phyloP scores from a whole-genome alignment of 2,888 invertebrate genomes.

The Torymus aiolomorphi region DNA sequence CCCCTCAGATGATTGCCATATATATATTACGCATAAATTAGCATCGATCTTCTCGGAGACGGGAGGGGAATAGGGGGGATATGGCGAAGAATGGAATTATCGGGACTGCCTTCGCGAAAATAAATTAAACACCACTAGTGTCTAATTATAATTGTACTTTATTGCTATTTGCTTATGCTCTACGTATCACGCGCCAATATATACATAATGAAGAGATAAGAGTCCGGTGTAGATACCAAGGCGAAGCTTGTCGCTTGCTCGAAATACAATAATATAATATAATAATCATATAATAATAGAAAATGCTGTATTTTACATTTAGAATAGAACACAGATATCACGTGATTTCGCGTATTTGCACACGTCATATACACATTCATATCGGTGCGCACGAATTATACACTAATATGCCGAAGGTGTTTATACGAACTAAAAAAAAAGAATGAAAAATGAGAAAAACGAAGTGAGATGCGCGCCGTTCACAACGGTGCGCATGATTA shows the following conservation, averaged over 20 bases:
- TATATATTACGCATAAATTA: constrained; percentile 42
- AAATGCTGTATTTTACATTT: constrained; percentile 71
- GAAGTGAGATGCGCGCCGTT: constrained; percentile 1
- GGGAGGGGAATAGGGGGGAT: background rate
- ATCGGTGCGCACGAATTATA: constrained; percentile 58
- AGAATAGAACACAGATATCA: constrained; percentile 66
- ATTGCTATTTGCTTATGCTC: constrained; percentile 51
- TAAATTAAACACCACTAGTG: constrained; percentile 27
- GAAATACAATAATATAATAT: constrained; percentile 8
- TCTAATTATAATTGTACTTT: constrained; percentile 53
- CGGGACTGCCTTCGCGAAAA: constrained; percentile 22
- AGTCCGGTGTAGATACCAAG: constrained; percentile 25
- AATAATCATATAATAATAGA: constrained; percentile 23
- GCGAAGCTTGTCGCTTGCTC: constrained; percentile 24
- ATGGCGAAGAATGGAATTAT: constrained; percentile 9
- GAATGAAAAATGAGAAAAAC: constrained; percentile 12
- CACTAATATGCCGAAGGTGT: constrained; percentile 28
- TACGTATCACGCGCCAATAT: constrained; percentile 50
- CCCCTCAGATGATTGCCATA: constrained; percentile 36
- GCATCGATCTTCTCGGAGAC: constrained; percentile 34
- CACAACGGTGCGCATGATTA: constrained; percentile 17
- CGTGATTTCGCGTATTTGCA: constrained; percentile 59
- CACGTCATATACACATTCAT: constrained; percentile 55
- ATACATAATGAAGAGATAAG: constrained; percentile 34
- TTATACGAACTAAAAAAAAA: constrained; percentile 56